These are phyloP conservation scores for Chlorodrepanis virens DNA, from an alignment of 2,113 vertebrate genomes.

Conservation along the genomic window DNA sequence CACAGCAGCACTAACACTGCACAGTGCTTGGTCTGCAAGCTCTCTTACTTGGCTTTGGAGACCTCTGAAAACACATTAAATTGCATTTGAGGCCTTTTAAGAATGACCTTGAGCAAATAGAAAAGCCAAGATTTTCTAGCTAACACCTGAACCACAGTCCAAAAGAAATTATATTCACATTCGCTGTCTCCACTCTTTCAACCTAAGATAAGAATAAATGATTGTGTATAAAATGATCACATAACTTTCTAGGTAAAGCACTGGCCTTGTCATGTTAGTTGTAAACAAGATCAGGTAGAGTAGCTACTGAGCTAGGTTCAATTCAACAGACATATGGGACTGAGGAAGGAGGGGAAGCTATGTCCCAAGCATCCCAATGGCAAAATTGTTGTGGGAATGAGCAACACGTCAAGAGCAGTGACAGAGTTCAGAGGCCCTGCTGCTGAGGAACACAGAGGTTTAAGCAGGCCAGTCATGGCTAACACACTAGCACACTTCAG, in stretches of 20 bases:
- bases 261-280: accelerated
- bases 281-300: not conserved
- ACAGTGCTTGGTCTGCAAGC: not conserved
- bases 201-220: not conserved
- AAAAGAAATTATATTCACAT: not conserved
- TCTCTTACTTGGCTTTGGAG: not conserved
- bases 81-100: not conserved
- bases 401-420: accelerated
- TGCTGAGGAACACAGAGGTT: not conserved
- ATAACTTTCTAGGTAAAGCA: not conserved
- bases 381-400: not conserved
- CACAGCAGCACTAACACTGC: not conserved
- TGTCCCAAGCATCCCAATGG: not conserved
- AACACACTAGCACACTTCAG: not conserved
- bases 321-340: not conserved
- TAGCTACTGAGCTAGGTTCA: not conserved
- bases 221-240: not conserved
- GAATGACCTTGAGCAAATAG: not conserved
- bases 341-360: not conserved
- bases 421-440: not conserved
- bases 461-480: not conserved
- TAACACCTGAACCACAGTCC: not conserved
- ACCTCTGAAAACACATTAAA: not conserved
- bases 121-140: not conserved
- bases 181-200: not conserved